phyloP scores from a whole-genome alignment of 2,113 vertebrate species.

The Tringa solitaria region DNA sequence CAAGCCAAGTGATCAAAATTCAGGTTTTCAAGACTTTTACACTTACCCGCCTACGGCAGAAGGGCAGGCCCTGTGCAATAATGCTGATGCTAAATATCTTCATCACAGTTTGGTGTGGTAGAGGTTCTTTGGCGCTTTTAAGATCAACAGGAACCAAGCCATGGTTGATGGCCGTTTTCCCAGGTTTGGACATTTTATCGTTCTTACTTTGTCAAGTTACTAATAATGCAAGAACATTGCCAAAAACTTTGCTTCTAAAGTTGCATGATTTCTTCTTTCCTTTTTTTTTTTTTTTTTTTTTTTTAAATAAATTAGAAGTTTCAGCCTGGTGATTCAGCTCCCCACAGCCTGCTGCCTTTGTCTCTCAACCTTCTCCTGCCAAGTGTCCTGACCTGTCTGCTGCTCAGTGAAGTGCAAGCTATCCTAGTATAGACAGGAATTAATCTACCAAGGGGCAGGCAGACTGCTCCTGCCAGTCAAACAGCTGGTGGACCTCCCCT shows the following conservation, averaged over 20 bases:
- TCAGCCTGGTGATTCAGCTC: constrained; percentile 35
- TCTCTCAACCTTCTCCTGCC: constrained; percentile 74
- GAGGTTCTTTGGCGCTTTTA: constrained; percentile 80
- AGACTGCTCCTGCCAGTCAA: constrained; percentile 84
- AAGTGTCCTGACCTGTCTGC: constrained; percentile 76
- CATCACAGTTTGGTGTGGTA: constrained; percentile 91
- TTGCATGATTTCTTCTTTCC: background rate
- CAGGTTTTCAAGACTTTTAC: constrained; percentile 37
- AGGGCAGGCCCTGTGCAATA: constrained; percentile 94
- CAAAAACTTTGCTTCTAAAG: constrained; percentile 25
- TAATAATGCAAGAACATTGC: constrained; percentile 84
- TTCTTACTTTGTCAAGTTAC: constrained; percentile 59
- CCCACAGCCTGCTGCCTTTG: constrained; percentile 74
- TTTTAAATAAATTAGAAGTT: background rate
- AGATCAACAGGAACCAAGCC: constrained; percentile 82
- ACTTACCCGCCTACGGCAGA: constrained; percentile 95
- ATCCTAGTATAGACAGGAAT: constrained; percentile 85
- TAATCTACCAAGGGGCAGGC: constrained; percentile 88
- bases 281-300: background rate
- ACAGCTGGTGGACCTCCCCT: constrained; percentile 84
- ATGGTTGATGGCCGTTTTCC: constrained; percentile 79
- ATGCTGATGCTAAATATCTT: constrained; percentile 99
- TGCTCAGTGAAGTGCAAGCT: constrained; percentile 78
- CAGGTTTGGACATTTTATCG: constrained; percentile 84
- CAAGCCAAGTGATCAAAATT: constrained; percentile 21